Evolutionary conservation across 2,797 vertebrate genomes (phyloP).

Genomic region (Fundulus diaphanus): DNA sequence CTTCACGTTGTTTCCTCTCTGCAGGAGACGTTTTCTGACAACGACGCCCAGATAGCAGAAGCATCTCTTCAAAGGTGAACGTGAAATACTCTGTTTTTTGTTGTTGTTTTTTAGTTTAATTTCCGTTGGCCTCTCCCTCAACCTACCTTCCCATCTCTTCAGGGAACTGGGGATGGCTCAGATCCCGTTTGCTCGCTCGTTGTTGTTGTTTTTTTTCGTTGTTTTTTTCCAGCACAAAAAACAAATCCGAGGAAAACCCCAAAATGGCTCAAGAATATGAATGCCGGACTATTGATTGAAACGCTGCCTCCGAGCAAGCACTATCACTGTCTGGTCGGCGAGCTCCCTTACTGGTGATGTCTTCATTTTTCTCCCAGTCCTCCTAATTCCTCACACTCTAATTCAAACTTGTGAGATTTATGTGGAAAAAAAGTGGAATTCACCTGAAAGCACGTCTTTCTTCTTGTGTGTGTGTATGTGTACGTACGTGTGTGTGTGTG

Average conservation of each 20-base stretch:
- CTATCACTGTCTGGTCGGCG: constrained; percentile 22
- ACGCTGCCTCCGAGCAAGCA: constrained; percentile 33
- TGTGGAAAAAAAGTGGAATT: constrained; percentile 15
- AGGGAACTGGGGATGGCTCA: constrained; percentile 36
- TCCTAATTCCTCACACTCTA: constrained; percentile 6
- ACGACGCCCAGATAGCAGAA: constrained; percentile 28
- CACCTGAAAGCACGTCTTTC: constrained; percentile 8
- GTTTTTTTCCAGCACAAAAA: constrained; percentile 25
- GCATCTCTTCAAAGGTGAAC: constrained; percentile 51
- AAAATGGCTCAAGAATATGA: constrained; percentile 54
- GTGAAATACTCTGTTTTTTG: constrained; percentile 59
- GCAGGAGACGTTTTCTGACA: constrained; percentile 23
- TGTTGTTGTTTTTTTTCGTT: constrained; percentile 56
- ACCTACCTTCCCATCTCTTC: constrained; percentile 43
- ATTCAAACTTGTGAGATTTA: constrained; percentile 27
- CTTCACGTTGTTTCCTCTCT: constrained; percentile 39
- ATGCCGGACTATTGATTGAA: constrained; percentile 57
- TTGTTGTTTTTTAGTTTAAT: constrained; percentile 47
- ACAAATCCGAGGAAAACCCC: constrained; percentile 29
- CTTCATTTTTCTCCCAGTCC: constrained; percentile 35
- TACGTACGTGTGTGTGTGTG: not conserved
- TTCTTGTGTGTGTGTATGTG: too few species aligned
- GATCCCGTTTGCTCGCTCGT: constrained; percentile 49
- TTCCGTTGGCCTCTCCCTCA: constrained; percentile 50
- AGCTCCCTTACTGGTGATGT: constrained; percentile 26